Percentiles rank a stretch among this genome's conserved stretches.
Conservation (phyloP, 2,113 vertebrate genomes). For the Stomatorhinus ivindoensis region DNA sequence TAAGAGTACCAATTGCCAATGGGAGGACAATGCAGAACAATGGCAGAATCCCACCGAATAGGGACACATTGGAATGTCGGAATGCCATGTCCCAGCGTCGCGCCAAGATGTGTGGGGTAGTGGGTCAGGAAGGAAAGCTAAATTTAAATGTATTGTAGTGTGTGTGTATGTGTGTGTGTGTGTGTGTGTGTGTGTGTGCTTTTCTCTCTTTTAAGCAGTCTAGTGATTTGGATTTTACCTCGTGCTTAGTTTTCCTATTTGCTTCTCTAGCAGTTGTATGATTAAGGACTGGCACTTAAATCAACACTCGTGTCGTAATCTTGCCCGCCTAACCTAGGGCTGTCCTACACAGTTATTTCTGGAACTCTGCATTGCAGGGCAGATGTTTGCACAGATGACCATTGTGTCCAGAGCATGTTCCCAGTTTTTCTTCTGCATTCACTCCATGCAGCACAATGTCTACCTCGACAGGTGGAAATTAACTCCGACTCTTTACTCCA, state of each 20-base stretch:
- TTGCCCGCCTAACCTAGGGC: background rate
- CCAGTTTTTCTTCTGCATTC: background rate
- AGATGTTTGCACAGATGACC: background rate
- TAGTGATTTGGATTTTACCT: background rate
- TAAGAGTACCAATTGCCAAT: background rate
- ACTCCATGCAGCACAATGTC: background rate
- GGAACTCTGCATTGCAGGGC: background rate
- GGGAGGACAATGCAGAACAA: constrained; percentile 36
- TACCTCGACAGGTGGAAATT: background rate
- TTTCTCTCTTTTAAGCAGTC: background rate
- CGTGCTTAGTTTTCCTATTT: background rate
- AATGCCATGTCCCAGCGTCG: background rate
- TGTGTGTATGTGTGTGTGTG: too few relatives aligned
- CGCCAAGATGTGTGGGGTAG: background rate
- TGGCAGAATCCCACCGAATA: constrained; percentile 1
- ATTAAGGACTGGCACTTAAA: background rate
- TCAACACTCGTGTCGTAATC: background rate
- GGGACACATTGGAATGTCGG: background rate
- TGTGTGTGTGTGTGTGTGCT: too few relatives aligned
- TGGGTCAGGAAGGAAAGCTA: constrained; percentile 1
- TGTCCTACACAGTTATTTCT: background rate
- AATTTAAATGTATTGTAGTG: background rate
- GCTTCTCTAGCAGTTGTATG: background rate
- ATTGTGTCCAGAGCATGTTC: background rate
- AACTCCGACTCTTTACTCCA: background rate